Base-by-base conservation (phyloP, 1,140 invertebrate species). In the Zophobas atratus region DNA sequence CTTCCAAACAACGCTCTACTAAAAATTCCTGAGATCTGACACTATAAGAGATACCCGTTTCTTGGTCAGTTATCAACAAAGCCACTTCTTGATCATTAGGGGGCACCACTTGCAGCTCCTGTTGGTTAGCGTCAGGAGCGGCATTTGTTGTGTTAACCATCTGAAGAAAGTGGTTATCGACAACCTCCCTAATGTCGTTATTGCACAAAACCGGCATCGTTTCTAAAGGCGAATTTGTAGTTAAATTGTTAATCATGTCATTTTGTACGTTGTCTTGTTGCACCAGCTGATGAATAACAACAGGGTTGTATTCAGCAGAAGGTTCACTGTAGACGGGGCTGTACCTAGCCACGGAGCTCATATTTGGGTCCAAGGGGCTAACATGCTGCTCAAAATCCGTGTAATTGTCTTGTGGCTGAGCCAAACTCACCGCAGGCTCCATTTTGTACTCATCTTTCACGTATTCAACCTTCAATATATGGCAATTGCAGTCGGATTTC, bases 281-380 rank as follows among this genome's bases (percentile, higher is more conserved):
- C 20, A 84, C 80, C 55, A 83, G 77, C 78, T 89, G 88, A 3
- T 88, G 85, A 49, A 90, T 88, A 57, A 90, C 88, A 20, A 90
- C 87, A 4, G 89, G 88, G 81, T 89, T 90, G 72, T 88, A 90
- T 6, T 89, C 87, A 41, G 86, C 85, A 6, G 86, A 83, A 33
- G 87, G 73, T 71, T 88, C 88, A 32, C 88, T 88, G 46, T 88
- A 89, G 35, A 89, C 88, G 0, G 89, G 89, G 32, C 89, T 90
- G 81, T 90, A 91, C 75, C 87, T 85, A 0, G 90, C 89, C 5
- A 89, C 86, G 6, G 89, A 90, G 81, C 89, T 89, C 89, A 91
- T 90, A 79, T 91, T 90, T 1, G 90, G 89, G 81, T 91, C 90
- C 76, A 90, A 84, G 2, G 89, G 88, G 80, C 88, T 90, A 2